Evolutionary conservation across 2,113 vertebrate species (phyloP).

Genomic region (Chamaea fasciata): DNA sequence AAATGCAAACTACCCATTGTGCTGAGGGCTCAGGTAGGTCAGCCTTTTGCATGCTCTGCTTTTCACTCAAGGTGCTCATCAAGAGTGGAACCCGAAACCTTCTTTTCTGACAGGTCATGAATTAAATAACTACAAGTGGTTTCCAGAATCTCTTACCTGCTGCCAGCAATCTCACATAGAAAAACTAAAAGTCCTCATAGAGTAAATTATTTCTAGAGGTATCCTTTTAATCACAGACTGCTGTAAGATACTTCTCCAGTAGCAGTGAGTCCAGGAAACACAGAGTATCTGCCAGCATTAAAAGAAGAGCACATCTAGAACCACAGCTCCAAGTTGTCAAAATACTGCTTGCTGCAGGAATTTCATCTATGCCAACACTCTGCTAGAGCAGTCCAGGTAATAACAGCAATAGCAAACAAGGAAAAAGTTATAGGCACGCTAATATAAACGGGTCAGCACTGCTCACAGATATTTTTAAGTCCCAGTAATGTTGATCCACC

Average conservation of each 20-base stretch:
- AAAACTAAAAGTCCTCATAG: neutral
- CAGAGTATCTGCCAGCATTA: neutral
- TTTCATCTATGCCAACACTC: neutral
- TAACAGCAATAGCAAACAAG: neutral
- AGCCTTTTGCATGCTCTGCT: neutral
- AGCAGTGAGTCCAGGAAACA: neutral
- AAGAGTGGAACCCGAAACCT: neutral
- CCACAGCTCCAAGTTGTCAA: neutral
- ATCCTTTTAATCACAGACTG: neutral
- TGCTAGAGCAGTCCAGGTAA: neutral
- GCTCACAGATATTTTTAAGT: neutral
- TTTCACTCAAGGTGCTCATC: neutral
- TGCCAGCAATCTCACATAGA: neutral
- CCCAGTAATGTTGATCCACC: neutral
- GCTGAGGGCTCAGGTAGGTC: neutral
- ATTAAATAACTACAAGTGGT: neutral
- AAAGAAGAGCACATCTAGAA: neutral
- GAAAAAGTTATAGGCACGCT: neutral
- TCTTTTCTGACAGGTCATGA: neutral
- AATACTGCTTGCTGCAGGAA: neutral
- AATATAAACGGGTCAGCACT: neutral
- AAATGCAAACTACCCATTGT: neutral
- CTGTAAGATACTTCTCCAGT: neutral
- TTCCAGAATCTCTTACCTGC: neutral
- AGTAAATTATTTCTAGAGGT: neutral